phyloP scores from a whole-genome alignment of 2,888 invertebrate species.

The Dryococelus australis region DNA sequence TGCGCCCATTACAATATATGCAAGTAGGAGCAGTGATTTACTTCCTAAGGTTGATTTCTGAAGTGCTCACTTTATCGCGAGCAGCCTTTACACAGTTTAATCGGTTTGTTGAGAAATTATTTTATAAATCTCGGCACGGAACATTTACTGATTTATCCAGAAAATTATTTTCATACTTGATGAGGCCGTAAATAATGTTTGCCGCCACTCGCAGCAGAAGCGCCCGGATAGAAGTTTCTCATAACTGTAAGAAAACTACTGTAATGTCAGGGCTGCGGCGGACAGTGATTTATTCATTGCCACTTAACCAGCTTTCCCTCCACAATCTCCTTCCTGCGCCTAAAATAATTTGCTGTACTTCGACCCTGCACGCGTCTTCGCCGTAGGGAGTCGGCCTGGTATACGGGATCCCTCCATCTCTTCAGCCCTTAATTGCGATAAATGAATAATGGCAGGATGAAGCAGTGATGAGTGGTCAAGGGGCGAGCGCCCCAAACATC shows the following conservation, averaged over 20 bases:
- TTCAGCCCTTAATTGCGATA: neutral
- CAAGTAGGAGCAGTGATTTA: no score
- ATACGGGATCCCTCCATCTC: neutral
- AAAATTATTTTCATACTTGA: no score
- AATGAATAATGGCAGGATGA: neutral
- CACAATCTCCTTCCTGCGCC: neutral
- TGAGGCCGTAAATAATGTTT: no score
- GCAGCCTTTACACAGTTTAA: no score
- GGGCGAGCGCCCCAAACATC: neutral
- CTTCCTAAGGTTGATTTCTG: no score
- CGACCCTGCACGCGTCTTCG: neutral
- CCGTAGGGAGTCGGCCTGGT: neutral
- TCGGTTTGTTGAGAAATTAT: no score
- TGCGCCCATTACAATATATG: no score
- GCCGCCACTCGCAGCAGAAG: no score
- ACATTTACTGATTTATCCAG: no score
- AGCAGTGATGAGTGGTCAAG: constrained; percentile 16
- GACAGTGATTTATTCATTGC: constrained; percentile 7
- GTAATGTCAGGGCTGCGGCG: neutral
- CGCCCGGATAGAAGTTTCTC: no score
- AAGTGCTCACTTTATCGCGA: no score
- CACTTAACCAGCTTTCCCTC: neutral
- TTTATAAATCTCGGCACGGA: no score
- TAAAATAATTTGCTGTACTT: neutral
- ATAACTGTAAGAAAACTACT: neutral